A percentile compares a stretch with the other conserved stretches of the same genome.
These are phyloP conservation scores for Acrobasis consociella DNA, from an alignment of 2,888 invertebrate species.

Conservation along the genomic window DNA sequence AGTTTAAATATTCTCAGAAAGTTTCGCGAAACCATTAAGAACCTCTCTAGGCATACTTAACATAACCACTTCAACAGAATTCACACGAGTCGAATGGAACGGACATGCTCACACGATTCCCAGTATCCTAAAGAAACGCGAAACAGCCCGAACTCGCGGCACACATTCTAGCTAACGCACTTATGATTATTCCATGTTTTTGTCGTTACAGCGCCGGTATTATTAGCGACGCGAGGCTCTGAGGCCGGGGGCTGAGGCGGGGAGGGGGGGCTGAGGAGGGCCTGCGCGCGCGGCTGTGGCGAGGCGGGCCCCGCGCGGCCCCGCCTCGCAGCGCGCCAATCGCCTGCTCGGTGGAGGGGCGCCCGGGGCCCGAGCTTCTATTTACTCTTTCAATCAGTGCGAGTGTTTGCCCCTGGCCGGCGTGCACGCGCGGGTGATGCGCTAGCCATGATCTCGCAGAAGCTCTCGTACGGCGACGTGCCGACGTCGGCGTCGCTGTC, in stretches of 20 bases:
- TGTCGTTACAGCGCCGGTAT: conserved; percentile 76
- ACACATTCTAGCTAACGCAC: conserved; percentile 75
- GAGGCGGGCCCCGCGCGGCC: conserved; percentile 49
- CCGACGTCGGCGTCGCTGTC: conserved; percentile 86
- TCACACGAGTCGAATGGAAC: conserved; percentile 7
- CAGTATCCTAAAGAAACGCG: conserved; percentile 30
- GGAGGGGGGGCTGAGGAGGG: conserved; percentile 35
- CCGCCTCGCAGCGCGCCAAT: conserved; percentile 71
- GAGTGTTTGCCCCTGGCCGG: conserved; percentile 82
- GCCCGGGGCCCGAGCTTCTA: conserved; percentile 77
- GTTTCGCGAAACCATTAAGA: conserved; percentile 1
- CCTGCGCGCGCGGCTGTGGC: conserved; percentile 41
- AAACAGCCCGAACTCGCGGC: conserved; percentile 48
- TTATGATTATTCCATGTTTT: conserved; percentile 80
- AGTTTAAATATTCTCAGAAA: background rate
- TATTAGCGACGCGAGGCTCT: conserved; percentile 58
- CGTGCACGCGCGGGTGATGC: conserved; percentile 82
- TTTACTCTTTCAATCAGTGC: conserved; percentile 84
- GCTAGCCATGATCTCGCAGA: conserved; percentile 86
- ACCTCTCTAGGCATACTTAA: background rate
- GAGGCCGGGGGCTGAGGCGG: conserved; percentile 34
- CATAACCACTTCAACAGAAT: conserved; percentile 17
- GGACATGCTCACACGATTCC: conserved; percentile 22
- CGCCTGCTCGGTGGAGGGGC: conserved; percentile 67
- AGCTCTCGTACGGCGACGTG: conserved; percentile 86